Evolutionary conservation across 2,113 vertebrate genomes (phyloP), one percentile per base, ranked within the genome.

Genomic region (Calcarius ornatus): DNA sequence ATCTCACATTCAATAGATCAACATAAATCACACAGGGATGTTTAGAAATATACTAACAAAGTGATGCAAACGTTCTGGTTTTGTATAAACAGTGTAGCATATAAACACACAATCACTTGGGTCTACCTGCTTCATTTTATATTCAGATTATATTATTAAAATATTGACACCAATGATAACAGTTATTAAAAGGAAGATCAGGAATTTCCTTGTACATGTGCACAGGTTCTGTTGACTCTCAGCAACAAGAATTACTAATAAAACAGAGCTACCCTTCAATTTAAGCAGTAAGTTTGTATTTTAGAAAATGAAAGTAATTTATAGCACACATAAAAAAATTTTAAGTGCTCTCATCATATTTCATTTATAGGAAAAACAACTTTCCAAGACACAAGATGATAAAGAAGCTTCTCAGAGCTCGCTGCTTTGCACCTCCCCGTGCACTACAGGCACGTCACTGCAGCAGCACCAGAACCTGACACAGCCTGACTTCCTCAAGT

Each of bases 151-250:
- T 17, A 40, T n/a, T 64, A 43, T 12, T 16, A 53, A 60, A 65
- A 43, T 19, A 66, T 5, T 75, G 59, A 30, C 27, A 86, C 15
- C 19, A 80, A 27, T 0, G 0, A 42, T 0, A 48, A 12, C 1
- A 47, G 22, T n/a, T 73, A 54, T 45, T 45, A 60, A 68, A 64
- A 61, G n/a, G 45, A 82, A 72, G 40, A 71, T 47, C 10, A 82
- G 23, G 45, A 27, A 85, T 70, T 82, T 70, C 63, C 63, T 16
- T 45, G 56, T 80, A 69, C 47, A 42, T 2, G 13, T 15, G 27
- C 15, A 9, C n/a, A 56, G 48, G 43, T 63, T 56, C 59, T 64
- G 17, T 61, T 28, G 35, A 64, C 65, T 78, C 51, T 59, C 24
- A 51, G 12, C 25, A 94, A 16, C 19, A 79, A 64, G 60, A 88